phyloP scores from a whole-genome alignment of 2,797 vertebrate genomes.

The Dermochelys coriacea region DNA sequence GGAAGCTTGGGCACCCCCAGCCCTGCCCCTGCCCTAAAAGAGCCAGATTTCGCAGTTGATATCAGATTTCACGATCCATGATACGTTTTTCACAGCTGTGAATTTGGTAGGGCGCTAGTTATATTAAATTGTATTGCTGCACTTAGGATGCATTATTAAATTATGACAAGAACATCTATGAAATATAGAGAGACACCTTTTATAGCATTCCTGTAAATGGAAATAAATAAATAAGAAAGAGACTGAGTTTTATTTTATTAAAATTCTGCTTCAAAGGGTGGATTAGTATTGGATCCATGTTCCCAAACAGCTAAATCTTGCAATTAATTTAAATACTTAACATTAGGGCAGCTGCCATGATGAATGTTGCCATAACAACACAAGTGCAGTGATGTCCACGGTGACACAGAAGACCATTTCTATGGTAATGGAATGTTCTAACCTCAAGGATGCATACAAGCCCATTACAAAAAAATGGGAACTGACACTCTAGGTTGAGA shows the following conservation, averaged over 20 bases:
- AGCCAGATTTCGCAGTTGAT: too few species aligned
- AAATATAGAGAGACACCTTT: not conserved
- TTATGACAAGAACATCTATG: not conserved
- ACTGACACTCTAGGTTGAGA: not conserved
- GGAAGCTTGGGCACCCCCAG: too few species aligned
- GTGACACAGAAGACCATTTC: conserved; percentile 57
- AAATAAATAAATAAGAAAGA: not conserved
- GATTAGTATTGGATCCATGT: not conserved
- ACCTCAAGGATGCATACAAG: conserved; percentile 30
- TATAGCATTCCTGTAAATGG: not conserved
- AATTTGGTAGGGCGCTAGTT: too few species aligned
- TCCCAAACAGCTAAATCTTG: not conserved
- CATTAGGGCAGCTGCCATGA: conserved; percentile 42
- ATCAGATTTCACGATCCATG: too few species aligned
- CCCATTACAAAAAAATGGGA: not conserved
- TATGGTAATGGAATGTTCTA: conserved; percentile 58
- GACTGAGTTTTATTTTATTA: not conserved
- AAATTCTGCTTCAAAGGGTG: not conserved
- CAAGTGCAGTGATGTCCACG: conserved; percentile 31
- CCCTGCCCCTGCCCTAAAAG: too few species aligned
- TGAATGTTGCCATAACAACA: conserved; percentile 69
- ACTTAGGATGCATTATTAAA: not conserved
- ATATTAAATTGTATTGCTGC: not conserved
- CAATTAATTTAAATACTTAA: not conserved
- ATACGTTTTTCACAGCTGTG: too few species aligned